Evolutionary conservation across 2,888 invertebrate species (phyloP).

Genomic region (Amphimallon solstitiale): DNA sequence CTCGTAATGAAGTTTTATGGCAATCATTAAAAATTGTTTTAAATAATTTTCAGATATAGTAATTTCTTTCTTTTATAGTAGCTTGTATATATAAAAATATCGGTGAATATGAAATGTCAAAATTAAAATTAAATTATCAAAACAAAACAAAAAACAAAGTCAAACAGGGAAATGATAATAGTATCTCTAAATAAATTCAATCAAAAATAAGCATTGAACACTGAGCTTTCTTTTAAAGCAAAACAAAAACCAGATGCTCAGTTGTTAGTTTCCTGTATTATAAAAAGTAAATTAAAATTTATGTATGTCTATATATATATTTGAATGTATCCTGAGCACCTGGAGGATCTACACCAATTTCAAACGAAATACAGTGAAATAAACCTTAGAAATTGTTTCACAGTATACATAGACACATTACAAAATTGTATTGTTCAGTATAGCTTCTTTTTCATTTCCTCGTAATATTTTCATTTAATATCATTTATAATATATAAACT

Average conservation of each 20-base stretch:
- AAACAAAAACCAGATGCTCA: slow-evolving; percentile 49
- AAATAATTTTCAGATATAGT: too few relatives aligned
- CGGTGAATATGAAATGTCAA: slow-evolving; percentile 18
- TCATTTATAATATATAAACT: slow-evolving; percentile 6
- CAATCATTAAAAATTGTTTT: too few relatives aligned
- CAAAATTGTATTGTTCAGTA: slow-evolving; percentile 20
- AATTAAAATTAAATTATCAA: slow-evolving; percentile 35
- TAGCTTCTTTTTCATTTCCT: neutral
- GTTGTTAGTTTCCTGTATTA: slow-evolving; percentile 51
- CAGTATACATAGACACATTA: neutral
- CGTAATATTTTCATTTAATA: slow-evolving; percentile 15
- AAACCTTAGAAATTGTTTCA: too few relatives aligned
- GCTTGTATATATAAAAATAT: neutral
- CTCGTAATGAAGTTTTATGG: too few relatives aligned
- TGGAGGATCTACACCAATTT: slow-evolving; percentile 47
- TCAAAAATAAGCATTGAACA: slow-evolving; percentile 16
- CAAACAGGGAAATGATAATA: slow-evolving; percentile 36
- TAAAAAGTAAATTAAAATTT: neutral
- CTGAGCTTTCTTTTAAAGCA: slow-evolving; percentile 28
- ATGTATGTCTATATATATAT: too few relatives aligned
- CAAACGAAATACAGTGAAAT: neutral
- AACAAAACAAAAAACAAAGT: slow-evolving; percentile 31
- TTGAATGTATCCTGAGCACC: slow-evolving; percentile 43
- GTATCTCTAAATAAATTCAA: slow-evolving; percentile 13
- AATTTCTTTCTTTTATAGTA: too few relatives aligned